Evolutionary conservation across 2,113 vertebrate genomes (phyloP), one percentile per base, ranked within the genome.

Genomic region (Dipodomys spectabilis): DNA sequence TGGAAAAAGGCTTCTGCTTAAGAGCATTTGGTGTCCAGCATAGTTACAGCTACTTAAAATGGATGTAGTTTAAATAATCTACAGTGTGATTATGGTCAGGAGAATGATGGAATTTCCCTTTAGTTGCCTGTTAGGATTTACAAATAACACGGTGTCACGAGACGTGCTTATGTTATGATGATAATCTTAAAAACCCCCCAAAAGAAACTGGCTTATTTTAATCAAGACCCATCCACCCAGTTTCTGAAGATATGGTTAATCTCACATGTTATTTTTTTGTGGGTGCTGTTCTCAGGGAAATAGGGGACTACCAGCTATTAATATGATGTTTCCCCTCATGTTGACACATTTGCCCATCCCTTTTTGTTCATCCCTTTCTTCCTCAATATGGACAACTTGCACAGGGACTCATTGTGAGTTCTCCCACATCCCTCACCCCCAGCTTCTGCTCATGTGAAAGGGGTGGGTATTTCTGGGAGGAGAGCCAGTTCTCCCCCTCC

Each of bases 191-290:
- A 73, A 82, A 83, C 4, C n/a, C 10, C 23, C 44, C 68, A 75
- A n/a, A 78, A n/a, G n/a, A 85, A 64, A 84, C 73, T 30, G 44
- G 30, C 13, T 49, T 81, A 49, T 88, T 82, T 94, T 86, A 88
- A 82, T 85, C 30, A 90, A 35, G 92, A 85, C 25, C 45, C 30
- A 69, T 12, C 45, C 57, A 35, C 4, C 85, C 72, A 87, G 25
- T 32, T 18, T 62, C 73, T 84, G 3, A 39, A 11, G 5, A 39
- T 68, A 32, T 65, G 25, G 5, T 81, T 84, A 91, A 30, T 64
- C 73, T 25, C 39, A 35, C 35, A 72, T 6, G 49, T 25, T 49
- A 9, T 35, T 20, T 13, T 74, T 80, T 74, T 32, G 30, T 15
- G 74, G 19, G 10, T 60, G 23, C 7, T 90, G 15, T 67, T 87